Percentiles rank a stretch among this genome's conserved stretches.
These are phyloP conservation scores for Montipora foliosa DNA, from an alignment of 64 coral and sea anemone genomes.

Conservation along the genomic window DNA sequence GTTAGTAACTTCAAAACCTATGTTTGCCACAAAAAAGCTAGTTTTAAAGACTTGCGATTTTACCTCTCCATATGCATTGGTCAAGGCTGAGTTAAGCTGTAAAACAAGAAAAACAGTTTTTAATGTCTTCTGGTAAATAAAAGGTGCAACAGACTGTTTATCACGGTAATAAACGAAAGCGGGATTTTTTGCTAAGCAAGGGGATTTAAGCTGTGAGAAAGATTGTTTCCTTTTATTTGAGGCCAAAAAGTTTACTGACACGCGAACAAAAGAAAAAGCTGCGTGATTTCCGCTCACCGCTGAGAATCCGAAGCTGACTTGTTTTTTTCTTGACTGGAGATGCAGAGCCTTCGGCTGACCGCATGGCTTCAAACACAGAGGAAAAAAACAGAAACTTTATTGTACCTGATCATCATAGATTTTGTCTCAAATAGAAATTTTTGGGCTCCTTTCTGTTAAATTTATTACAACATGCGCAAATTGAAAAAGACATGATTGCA, in stretches of 20 bases:
- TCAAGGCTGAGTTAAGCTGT: not conserved
- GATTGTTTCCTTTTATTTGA: conserved; percentile 44
- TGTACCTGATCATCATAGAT: not conserved
- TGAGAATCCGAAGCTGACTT: conserved; percentile 8
- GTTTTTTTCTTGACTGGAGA: conserved; percentile 5
- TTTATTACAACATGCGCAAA: too few relatives aligned
- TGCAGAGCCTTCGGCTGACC: not conserved
- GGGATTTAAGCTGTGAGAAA: conserved; percentile 47
- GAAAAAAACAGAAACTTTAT: not conserved
- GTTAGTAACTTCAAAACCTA: not conserved
- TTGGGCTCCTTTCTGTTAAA: not conserved
- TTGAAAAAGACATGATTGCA: not conserved
- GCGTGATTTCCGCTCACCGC: conserved; percentile 18
- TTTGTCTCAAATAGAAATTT: not conserved
- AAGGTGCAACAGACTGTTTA: not conserved
- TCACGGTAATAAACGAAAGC: not conserved
- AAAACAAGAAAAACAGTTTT: not conserved
- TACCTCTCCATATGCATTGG: not conserved
- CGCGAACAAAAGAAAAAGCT: conserved; percentile 26
- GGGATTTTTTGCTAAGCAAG: conserved; percentile 24
- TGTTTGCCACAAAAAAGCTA: not conserved
- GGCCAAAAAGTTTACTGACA: conserved; percentile 41
- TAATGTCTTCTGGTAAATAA: not conserved
- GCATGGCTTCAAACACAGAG: conserved; percentile 20
- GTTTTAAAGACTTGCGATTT: not conserved